A percentile compares a stretch with the other conserved stretches of the same genome.
phyloP scores from a whole-genome alignment of 1,140 invertebrate species.

The Ips typographus region DNA sequence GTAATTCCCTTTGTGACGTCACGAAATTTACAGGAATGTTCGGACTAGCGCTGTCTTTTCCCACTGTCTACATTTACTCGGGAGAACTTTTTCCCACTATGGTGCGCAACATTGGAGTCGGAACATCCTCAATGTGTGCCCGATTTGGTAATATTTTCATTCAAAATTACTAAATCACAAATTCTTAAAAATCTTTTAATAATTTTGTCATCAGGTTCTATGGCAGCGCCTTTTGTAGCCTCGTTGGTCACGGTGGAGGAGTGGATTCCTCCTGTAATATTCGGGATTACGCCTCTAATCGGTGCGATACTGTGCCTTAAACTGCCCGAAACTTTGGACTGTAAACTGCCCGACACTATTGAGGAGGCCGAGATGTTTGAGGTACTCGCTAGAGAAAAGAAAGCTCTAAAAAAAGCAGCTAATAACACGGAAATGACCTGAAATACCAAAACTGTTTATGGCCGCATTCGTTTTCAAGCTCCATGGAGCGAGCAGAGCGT shows the following conservation, averaged over 20 bases:
- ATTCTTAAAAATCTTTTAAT: background rate
- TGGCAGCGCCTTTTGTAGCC: conserved; percentile 66
- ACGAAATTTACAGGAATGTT: conserved; percentile 54
- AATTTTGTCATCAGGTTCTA: conserved; percentile 54
- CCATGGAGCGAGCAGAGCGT: no score
- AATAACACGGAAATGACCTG: conserved; percentile 24
- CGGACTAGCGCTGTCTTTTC: conserved; percentile 66
- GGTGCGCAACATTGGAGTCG: conserved; percentile 66
- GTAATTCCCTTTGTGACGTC: background rate
- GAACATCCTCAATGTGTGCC: conserved; percentile 67
- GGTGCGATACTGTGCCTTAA: conserved; percentile 65
- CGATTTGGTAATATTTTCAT: conserved; percentile 53
- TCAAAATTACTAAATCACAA: background rate
- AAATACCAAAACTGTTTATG: no score
- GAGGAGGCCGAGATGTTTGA: conserved; percentile 77
- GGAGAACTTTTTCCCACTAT: conserved; percentile 71
- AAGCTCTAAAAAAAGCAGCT: conserved; percentile 15
- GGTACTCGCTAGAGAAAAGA: conserved; percentile 16
- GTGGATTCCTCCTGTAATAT: conserved; percentile 67
- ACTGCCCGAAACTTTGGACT: conserved; percentile 74
- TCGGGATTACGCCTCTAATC: conserved; percentile 65
- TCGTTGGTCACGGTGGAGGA: conserved; percentile 48
- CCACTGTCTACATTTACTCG: conserved; percentile 67
- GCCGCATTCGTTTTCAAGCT: no score
- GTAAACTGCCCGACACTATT: conserved; percentile 72